Conservation (phyloP, 2,113 vertebrate genomes). For the Oreochromis niloticus region DNA sequence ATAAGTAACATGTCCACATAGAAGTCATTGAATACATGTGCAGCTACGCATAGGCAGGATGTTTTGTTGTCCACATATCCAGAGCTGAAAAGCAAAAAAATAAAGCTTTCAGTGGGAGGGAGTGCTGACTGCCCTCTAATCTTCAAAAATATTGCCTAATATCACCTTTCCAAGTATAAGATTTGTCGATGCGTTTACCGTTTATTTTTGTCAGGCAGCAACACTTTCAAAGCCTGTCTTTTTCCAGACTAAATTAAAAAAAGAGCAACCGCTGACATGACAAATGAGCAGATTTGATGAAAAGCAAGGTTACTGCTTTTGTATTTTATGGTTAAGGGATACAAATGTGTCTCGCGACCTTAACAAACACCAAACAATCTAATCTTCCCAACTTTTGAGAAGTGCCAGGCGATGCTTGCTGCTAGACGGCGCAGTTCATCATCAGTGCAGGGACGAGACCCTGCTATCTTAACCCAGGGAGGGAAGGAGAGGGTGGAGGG, state of each 20-base stretch:
- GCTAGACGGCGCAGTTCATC: neutral
- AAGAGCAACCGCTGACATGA: neutral
- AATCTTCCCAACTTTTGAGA: conserved; percentile 15
- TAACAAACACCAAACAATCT: neutral
- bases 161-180: neutral
- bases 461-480: conserved; percentile 13
- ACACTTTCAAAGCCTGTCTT: neutral
- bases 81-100: conserved; percentile 23
- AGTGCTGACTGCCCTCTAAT: neutral
- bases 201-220: neutral
- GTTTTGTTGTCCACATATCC: conserved; percentile 49
- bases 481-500: neutral
- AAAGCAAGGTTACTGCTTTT: neutral
- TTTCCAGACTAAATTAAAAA: neutral
- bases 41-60: conserved; percentile 23
- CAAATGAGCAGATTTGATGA: neutral
- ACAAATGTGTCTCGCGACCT: neutral
- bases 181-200: neutral
- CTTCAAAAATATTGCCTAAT: neutral
- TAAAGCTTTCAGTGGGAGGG: neutral
- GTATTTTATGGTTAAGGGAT: neutral
- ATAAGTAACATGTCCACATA: neutral
- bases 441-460: neutral
- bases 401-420: neutral
- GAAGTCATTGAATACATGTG: conserved; percentile 15